Evolutionary conservation across 2,888 invertebrate species (phyloP).

Genomic region (Meiosimyza platycephala): DNA sequence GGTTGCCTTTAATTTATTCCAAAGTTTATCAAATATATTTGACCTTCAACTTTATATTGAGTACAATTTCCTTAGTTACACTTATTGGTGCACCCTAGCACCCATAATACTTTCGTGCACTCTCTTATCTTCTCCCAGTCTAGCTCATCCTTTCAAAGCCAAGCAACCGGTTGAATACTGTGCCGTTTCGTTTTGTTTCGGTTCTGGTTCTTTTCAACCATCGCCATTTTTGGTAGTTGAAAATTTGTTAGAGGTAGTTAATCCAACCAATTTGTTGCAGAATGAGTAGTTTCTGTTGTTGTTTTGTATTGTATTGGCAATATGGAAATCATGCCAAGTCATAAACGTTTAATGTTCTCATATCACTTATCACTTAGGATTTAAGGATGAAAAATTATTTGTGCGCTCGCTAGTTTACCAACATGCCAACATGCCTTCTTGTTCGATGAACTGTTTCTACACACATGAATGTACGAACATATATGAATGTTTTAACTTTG

Average conservation of each 20-base stretch:
- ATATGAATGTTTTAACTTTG: neutral
- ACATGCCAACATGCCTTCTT: neutral
- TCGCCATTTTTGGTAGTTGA: slow-evolving; percentile 12
- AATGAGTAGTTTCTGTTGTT: slow-evolving; percentile 10
- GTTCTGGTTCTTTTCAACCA: neutral
- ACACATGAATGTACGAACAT: neutral
- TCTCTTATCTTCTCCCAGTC: neutral
- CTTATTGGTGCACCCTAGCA: neutral
- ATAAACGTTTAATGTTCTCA: slow-evolving; percentile 9
- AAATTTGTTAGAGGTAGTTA: slow-evolving; percentile 4
- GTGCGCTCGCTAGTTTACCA: no score
- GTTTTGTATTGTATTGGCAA: neutral
- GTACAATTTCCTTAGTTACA: no score
- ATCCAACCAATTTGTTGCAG: slow-evolving; percentile 20
- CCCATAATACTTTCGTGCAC: neutral
- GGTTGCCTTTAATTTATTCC: no score
- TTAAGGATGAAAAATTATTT: neutral
- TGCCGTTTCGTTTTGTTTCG: neutral
- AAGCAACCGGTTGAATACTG: neutral
- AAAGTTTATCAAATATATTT: no score
- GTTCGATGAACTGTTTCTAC: slow-evolving; percentile 13
- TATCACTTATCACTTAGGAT: slow-evolving; percentile 25
- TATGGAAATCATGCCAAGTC: slow-evolving; percentile 16
- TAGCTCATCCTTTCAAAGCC: neutral
- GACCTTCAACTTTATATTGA: no score